Evolutionary conservation across 2,113 vertebrate genomes (phyloP).

Genomic region (Urocynchramus pylzowi): DNA sequence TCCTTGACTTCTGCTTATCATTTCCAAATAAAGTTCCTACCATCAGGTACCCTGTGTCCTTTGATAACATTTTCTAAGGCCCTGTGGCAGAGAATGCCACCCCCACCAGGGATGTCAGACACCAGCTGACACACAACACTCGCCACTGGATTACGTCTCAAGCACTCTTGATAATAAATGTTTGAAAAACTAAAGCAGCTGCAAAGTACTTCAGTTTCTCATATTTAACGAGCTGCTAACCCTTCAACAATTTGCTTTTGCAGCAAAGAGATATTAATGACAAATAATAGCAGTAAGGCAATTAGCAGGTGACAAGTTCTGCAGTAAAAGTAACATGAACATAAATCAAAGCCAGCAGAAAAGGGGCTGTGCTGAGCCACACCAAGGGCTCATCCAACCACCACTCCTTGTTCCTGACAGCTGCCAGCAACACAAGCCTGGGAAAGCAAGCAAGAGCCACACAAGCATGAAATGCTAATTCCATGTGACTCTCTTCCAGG

Average conservation of each 20-base stretch:
- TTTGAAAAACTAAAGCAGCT: background rate
- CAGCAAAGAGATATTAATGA: background rate
- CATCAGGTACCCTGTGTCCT: background rate
- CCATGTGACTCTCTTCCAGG: background rate
- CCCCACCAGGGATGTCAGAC: fast-evolving
- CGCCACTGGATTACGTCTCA: background rate
- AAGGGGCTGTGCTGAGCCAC: background rate
- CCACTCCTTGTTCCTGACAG: background rate
- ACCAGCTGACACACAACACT: background rate
- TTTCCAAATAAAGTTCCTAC: background rate
- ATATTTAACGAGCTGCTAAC: background rate
- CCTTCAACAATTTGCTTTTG: background rate
- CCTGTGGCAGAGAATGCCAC: background rate
- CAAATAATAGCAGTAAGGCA: background rate
- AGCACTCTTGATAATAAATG: background rate
- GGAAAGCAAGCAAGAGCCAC: background rate
- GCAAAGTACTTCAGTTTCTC: background rate
- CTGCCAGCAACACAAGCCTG: background rate
- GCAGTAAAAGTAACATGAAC: background rate
- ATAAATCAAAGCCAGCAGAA: background rate
- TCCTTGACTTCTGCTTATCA: background rate
- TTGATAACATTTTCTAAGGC: background rate
- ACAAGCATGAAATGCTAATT: background rate
- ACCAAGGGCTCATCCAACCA: background rate
- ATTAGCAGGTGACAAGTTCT: background rate